Base-by-base conservation (phyloP, 2,888 invertebrate species). In the Drepana falcataria region DNA sequence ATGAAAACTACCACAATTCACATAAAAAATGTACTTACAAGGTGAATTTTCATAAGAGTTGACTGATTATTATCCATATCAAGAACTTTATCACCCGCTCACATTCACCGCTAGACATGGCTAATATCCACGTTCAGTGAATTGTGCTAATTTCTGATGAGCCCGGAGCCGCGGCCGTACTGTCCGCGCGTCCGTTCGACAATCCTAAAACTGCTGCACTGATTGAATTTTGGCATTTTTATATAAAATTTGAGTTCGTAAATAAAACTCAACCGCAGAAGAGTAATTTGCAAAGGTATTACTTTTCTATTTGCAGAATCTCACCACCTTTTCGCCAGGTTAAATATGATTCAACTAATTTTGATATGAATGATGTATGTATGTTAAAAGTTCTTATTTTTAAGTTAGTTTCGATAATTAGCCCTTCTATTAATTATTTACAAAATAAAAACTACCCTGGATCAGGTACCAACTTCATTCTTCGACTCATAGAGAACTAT, bases 101-200 rank as follows among this genome's bases (percentile, higher is more conserved):
- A 51, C 41, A 41, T n/a, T 40, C 51, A 33, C 40, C 4, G 33
- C 33, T 33, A 40, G 7, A 7, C 40, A 51, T 51, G 33, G 21
- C 51, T 51, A 9, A 44, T 44, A 44, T 6, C 3, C 44, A n/a
- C 40, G 34, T n/a, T 21, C 21, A 5, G 35, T 40, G 51, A 51
- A 34, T 41, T 51, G 40, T 49, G 51, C 51, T 41, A 51, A 51
- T 51, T 51, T 51, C 33, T 34, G 51, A n/a, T 51, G 51, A 34
- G 33, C 37, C 35, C 35, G 34, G 51, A 40, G 51, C 40, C 40
- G 51, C 51, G 51, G 3, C 40, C 40, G 51, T 21, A 40, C 21
- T 21, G 21, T 21, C 21, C 51, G 21, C 51, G 40, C 51, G 41
- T 21, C 41, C 51, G 51, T 40, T 40, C 51, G 51, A 51, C 40